Evolutionary conservation across 2,888 invertebrate genomes (phyloP).

Genomic region (Tenthredo amoena): DNA sequence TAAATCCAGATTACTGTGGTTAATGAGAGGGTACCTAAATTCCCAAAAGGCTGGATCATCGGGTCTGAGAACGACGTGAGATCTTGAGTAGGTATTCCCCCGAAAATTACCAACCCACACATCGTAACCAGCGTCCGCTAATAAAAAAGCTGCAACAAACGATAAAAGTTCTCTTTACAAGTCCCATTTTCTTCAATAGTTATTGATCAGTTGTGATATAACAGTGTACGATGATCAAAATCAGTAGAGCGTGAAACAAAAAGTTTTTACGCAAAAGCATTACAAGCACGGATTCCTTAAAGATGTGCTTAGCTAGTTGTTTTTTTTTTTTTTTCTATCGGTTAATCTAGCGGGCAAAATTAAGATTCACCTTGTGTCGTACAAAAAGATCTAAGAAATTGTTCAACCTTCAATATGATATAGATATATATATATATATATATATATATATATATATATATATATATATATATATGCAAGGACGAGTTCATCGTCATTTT

Average conservation of each 20-base stretch:
- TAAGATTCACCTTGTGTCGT: neutral
- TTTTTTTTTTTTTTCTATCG: neutral
- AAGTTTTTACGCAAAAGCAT: neutral
- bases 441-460: no score
- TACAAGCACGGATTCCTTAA: neutral
- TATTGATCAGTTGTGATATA: neutral
- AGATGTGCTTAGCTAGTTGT: neutral
- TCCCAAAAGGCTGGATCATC: slow-evolving; percentile 80
- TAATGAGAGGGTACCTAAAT: slow-evolving; percentile 78
- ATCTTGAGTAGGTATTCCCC: slow-evolving; percentile 78
- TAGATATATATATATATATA: no score
- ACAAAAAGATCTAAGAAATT: neutral
- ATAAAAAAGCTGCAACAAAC: slow-evolving; percentile 78
- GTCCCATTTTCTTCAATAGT: neutral
- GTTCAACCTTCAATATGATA: neutral
- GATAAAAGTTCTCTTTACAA: slow-evolving; percentile 55
- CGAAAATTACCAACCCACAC: slow-evolving; percentile 82
- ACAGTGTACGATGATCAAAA: neutral
- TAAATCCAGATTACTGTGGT: neutral
- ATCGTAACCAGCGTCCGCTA: slow-evolving; percentile 82
- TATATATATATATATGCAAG: neutral
- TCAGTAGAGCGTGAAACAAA: neutral
- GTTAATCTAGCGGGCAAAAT: neutral
- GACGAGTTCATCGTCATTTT: neutral
- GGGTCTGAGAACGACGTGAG: slow-evolving; percentile 77